Base-by-base conservation (phyloP, 1,140 invertebrate genomes). In the Drosophila sulfurigaster region DNA sequence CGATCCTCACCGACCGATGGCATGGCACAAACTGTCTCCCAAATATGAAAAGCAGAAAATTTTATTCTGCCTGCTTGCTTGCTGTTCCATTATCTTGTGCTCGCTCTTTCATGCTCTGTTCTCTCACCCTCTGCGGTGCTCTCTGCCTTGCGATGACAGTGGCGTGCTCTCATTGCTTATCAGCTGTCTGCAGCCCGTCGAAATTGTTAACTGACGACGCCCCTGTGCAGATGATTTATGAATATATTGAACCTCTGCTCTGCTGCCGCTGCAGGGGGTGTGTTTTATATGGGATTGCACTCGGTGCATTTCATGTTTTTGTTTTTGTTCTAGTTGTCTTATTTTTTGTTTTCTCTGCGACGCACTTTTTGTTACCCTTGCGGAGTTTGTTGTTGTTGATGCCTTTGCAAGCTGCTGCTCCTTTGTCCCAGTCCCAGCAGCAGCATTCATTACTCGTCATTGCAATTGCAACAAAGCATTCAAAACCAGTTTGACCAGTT, bases 401-500 rank as follows among this genome's bases (percentile, higher is more conserved):
- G 20, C 3, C 16, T 68, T 48, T 68, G 32, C 28, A 25, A 10
- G 20, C 20, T 25, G 10, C 30, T 11, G 16, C 41, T 75, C 45
- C 78, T 65, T 79, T 79, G 70, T 78, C 46, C 28, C 75, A 75
- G 38, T 28, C 41, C 43, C 15, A 59, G 8, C n/a, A 59, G 11
- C n/a, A 3, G 25, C 35, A 38, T 11, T 38, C 35, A 10, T 11
- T 38, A 38, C 35, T 48, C 0, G 15, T 25, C 16, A 48, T 4
- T 25, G 28, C 38, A 15, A 46, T 54, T 54, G 28, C 15, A 74
- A 75, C 69, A 81, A 69, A 69, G 59, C 59, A 41, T 45, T 11
- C 15, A 66, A 78, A 82, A 82, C 80, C 1, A 67, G 80, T 75
- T 73, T 66, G 41, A 82, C 80, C 69, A 75, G 80, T 82, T 38